These are phyloP conservation scores for Drosophila kanekoi DNA, from an alignment of 2,888 invertebrate genomes.

Conservation along the genomic window DNA sequence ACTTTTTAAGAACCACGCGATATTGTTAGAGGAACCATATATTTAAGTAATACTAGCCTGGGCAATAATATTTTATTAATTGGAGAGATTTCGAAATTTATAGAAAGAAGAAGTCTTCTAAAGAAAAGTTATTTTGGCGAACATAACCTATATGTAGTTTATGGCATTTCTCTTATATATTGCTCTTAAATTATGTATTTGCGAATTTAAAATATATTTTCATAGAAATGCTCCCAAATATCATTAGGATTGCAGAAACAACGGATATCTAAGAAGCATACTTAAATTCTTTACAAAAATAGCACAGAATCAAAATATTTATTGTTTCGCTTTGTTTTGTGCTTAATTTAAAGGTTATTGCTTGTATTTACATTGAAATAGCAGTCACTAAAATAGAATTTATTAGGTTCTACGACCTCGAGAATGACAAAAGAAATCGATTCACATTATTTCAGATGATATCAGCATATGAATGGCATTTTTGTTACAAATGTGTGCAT, in stretches of 20 bases:
- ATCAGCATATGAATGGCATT: slow-evolving; percentile 61
- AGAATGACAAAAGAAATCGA: slow-evolving; percentile 41
- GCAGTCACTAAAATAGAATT: slow-evolving; percentile 27
- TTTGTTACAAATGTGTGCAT: slow-evolving; percentile 19
- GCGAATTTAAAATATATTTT: neutral
- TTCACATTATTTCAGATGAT: slow-evolving; percentile 44
- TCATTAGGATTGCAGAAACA: neutral
- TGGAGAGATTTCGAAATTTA: too few species aligned
- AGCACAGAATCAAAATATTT: slow-evolving; percentile 5
- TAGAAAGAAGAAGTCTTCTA: too few species aligned
- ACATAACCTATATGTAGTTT: too few species aligned
- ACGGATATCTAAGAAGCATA: neutral
- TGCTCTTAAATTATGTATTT: neutral
- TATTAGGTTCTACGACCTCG: slow-evolving; percentile 45
- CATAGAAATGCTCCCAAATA: neutral
- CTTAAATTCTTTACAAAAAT: slow-evolving; percentile 14
- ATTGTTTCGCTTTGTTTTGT: slow-evolving; percentile 7
- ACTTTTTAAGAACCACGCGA: too few species aligned
- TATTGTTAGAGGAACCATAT: too few species aligned
- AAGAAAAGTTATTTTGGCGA: too few species aligned
- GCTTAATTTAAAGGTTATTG: slow-evolving; percentile 10
- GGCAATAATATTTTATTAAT: too few species aligned
- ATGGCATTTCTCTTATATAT: too few species aligned
- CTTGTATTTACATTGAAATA: slow-evolving; percentile 17
- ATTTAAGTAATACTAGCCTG: too few species aligned